These are phyloP conservation scores for Archocentrus centrarchus DNA, from an alignment of 2,113 vertebrate genomes.

Conservation along the genomic window DNA sequence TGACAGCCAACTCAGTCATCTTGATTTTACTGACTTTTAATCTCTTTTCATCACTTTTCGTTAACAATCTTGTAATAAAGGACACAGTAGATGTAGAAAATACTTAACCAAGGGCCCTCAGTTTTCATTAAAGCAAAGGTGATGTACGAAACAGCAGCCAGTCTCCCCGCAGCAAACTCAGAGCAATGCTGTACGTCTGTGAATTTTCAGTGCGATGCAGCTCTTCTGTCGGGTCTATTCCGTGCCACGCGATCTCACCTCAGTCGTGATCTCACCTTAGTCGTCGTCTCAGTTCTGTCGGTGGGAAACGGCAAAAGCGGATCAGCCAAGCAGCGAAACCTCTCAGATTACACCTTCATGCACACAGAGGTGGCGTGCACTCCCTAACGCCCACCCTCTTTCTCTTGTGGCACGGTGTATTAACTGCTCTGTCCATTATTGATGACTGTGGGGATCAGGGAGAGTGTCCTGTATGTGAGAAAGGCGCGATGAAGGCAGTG, in stretches of 20 bases:
- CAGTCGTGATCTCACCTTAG: constrained; percentile 48
- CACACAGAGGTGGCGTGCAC: constrained; percentile 15
- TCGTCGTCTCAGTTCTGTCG: constrained; percentile 17
- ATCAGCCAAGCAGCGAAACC: constrained; percentile 47
- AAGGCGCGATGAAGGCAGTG: constrained; percentile 59
- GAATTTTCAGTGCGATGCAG: constrained; percentile 54
- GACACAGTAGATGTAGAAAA: background rate
- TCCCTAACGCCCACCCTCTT: constrained; percentile 14
- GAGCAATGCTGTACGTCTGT: background rate
- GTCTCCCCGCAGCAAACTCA: background rate
- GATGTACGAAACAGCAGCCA: background rate
- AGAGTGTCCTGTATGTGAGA: constrained; percentile 29
- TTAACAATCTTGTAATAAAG: constrained; percentile 1
- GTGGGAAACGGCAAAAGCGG: constrained; percentile 42
- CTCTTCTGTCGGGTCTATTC: constrained; percentile 29
- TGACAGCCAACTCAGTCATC: background rate
- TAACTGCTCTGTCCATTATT: constrained; percentile 51
- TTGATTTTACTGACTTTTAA: background rate
- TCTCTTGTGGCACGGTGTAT: constrained; percentile 34
- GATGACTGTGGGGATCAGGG: constrained; percentile 47
- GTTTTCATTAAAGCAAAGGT: background rate
- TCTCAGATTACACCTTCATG: constrained; percentile 29
- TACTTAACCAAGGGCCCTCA: background rate
- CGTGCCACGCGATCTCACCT: constrained; percentile 57
- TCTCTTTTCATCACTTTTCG: constrained; percentile 4